phyloP scores from a whole-genome alignment of 2,113 vertebrate genomes.

The Tor tambroides region DNA sequence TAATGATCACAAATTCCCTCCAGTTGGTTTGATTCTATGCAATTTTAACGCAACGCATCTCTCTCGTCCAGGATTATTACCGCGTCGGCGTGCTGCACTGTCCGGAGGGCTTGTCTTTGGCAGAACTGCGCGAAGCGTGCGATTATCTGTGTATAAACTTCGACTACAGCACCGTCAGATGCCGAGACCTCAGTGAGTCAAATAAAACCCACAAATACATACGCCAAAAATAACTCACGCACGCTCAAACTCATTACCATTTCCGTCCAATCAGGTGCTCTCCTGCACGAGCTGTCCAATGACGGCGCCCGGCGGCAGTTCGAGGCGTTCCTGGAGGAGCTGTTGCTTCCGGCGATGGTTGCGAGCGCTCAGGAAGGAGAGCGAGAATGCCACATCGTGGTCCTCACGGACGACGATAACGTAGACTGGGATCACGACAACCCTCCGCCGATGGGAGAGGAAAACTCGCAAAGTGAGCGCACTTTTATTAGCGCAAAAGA shows the following conservation, averaged over 20 bases:
- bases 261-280: constrained; percentile 78
- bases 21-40: not conserved
- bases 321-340: constrained; percentile 91
- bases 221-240: accelerated
- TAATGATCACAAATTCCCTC: not conserved
- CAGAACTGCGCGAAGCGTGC: constrained; percentile 96
- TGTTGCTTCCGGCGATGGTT: constrained; percentile 94
- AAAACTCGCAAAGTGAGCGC: constrained; percentile 86
- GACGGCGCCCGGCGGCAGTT: constrained; percentile 93
- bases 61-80: constrained; percentile 91
- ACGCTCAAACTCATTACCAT: not conserved
- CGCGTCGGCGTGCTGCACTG: constrained; percentile 98
- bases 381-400: constrained; percentile 91
- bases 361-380: constrained; percentile 90
- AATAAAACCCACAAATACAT: not conserved
- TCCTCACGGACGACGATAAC: constrained; percentile 91
- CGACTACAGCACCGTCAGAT: constrained; percentile 98
- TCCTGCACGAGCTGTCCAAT: constrained; percentile 93
- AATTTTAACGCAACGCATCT: not conserved
- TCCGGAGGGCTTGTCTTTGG: constrained; percentile 97
- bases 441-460: constrained; percentile 94
- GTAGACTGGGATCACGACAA: constrained; percentile 98
- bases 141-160: constrained; percentile 99
- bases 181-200: constrained; percentile 98
- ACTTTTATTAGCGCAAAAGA: not conserved